These are phyloP conservation scores for Staurois parvus DNA, from an alignment of 2,797 vertebrate species.

Conservation along the genomic window DNA sequence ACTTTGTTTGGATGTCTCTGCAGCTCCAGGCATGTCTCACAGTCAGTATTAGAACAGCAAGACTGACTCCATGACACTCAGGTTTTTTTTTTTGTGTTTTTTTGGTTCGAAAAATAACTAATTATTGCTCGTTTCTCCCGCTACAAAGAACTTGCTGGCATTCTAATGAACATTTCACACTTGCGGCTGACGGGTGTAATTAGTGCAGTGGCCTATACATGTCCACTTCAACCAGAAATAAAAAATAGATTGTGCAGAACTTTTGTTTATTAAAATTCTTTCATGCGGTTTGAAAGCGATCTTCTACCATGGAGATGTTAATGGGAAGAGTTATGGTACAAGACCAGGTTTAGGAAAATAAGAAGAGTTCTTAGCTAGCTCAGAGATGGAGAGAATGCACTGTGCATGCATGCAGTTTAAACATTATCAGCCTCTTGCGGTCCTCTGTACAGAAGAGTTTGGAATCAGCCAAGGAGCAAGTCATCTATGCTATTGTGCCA, in stretches of 20 bases:
- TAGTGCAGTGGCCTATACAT: constrained; percentile 25
- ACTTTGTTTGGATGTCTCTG: constrained; percentile 40
- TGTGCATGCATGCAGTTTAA: too few species aligned
- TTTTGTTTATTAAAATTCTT: constrained; percentile 53
- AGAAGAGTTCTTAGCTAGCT: too few species aligned
- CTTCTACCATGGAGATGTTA: constrained; percentile 35
- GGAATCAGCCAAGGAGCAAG: too few species aligned
- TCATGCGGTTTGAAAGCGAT: constrained; percentile 29
- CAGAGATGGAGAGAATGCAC: too few species aligned
- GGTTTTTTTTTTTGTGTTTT: constrained; percentile 13
- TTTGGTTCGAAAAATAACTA: constrained; percentile 26
- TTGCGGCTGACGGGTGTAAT: constrained; percentile 51
- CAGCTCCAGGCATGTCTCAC: constrained; percentile 40
- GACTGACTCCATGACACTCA: constrained; percentile 18
- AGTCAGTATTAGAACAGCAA: constrained; percentile 46
- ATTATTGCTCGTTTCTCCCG: constrained; percentile 50
- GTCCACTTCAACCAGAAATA: constrained; percentile 39
- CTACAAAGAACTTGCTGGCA: constrained; percentile 3
- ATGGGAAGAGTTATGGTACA: not conserved
- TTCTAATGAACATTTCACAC: constrained; percentile 43
- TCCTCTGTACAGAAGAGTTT: too few species aligned
- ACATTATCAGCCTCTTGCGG: too few species aligned
- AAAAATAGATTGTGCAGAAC: constrained; percentile 3
- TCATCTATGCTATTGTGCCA: too few species aligned
- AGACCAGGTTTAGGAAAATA: too few species aligned